These are phyloP conservation scores for Sinonovacula constricta DNA, from an alignment of 1,140 invertebrate species.

Conservation along the genomic window DNA sequence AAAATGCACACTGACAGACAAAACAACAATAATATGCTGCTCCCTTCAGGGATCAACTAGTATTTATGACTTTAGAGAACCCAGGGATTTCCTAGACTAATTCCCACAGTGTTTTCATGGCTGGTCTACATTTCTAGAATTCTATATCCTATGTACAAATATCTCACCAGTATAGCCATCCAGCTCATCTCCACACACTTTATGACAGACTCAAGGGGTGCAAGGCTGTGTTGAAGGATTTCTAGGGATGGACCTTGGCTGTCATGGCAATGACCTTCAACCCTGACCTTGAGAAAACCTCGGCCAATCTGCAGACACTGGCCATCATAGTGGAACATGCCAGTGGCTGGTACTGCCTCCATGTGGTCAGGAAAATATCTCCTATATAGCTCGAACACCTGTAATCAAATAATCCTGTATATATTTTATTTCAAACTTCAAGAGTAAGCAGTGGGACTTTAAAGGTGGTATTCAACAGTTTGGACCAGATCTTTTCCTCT, in stretches of 20 bases:
- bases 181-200: slow-evolving; percentile 94
- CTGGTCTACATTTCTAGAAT: neutral
- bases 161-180: slow-evolving; percentile 91
- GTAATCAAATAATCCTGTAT: no score
- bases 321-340: slow-evolving; percentile 58
- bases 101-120: neutral
- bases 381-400: slow-evolving; percentile 83
- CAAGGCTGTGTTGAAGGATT: slow-evolving; percentile 74
- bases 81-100: no score
- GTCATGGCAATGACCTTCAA: slow-evolving; percentile 43
- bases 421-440: no score
- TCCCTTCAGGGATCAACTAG: no score
- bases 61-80: no score
- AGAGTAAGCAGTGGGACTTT: no score
- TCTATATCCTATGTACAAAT: no score
- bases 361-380: slow-evolving; percentile 80
- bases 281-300: slow-evolving; percentile 70
- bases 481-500: no score
- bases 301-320: slow-evolving; percentile 76
- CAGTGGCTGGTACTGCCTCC: slow-evolving; percentile 52
- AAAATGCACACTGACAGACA: no score
- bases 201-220: slow-evolving; percentile 85
- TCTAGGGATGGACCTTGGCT: slow-evolving; percentile 38
- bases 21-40: no score
- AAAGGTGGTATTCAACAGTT: no score